Percentiles rank a stretch among this genome's conserved stretches.
phyloP scores from a whole-genome alignment of 2,888 invertebrate genomes.

The Melanostoma scalare region DNA sequence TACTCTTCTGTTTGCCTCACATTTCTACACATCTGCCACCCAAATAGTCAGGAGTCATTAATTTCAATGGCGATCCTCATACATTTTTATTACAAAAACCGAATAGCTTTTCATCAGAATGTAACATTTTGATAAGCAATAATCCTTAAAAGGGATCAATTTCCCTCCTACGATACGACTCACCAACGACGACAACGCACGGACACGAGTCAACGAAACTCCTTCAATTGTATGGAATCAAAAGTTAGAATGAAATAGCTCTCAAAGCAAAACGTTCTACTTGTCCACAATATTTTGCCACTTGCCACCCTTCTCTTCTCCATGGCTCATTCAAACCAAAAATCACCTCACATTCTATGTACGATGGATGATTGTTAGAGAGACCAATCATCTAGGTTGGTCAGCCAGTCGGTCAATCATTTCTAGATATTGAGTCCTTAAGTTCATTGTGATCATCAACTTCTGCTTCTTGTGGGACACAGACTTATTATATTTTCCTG shows the following conservation, averaged over 20 bases:
- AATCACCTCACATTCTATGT: slow-evolving; percentile 27
- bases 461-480: not conserved
- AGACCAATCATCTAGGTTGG: slow-evolving; percentile 59
- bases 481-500: slow-evolving; percentile 35
- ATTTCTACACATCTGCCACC: not conserved
- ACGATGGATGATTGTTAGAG: slow-evolving; percentile 32
- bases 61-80: slow-evolving; percentile 72
- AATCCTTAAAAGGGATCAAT: slow-evolving; percentile 75
- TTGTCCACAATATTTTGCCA: slow-evolving; percentile 1
- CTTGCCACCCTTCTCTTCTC: not conserved
- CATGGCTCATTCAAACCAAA: slow-evolving; percentile 21
- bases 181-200: not conserved
- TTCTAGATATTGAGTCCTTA: slow-evolving; percentile 61
- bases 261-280: slow-evolving; percentile 28
- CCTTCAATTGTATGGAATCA: slow-evolving; percentile 23
- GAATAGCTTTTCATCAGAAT: slow-evolving; percentile 75
- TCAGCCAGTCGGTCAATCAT: slow-evolving; percentile 63
- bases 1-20: too few species aligned
- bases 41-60: slow-evolving; percentile 54
- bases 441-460: slow-evolving; percentile 40
- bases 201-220: slow-evolving; percentile 12
- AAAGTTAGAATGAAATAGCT: slow-evolving; percentile 13
- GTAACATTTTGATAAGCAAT: slow-evolving; percentile 75
- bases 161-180: slow-evolving; percentile 10
- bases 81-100: slow-evolving; percentile 74